Evolutionary conservation across 2,888 invertebrate species (phyloP).

Genomic region (Drosophila paranaensis): DNA sequence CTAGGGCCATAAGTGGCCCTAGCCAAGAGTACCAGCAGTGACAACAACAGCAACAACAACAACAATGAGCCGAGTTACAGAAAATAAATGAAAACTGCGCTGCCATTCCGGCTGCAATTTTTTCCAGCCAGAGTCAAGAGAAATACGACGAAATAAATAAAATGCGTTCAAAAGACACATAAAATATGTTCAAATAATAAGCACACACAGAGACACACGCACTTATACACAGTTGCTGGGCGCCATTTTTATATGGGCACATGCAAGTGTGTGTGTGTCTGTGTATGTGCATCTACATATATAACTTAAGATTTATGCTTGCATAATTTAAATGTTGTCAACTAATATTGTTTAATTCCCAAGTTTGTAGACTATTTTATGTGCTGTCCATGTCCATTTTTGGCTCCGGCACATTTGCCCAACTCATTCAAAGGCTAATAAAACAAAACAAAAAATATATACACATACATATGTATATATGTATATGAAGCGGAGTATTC

Average conservation of each 20-base stretch:
- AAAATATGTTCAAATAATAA: constrained; percentile 61
- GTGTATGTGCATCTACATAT: constrained; percentile 12
- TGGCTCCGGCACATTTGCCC: constrained; percentile 8
- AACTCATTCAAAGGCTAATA: constrained; percentile 69
- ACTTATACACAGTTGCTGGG: constrained; percentile 10
- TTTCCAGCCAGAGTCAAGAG: constrained; percentile 61
- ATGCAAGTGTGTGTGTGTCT: not conserved
- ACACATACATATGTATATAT: no score
- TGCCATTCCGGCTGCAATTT: constrained; percentile 62
- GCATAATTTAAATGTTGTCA: constrained; percentile 61
- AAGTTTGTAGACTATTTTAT: constrained; percentile 44
- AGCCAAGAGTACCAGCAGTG: constrained; percentile 45
- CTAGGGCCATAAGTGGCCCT: constrained; percentile 71
- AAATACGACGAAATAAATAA: constrained; percentile 74
- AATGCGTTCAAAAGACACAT: constrained; percentile 67
- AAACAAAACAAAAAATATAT: not conserved
- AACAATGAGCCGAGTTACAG: constrained; percentile 56
- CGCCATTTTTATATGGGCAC: constrained; percentile 34
- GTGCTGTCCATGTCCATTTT: constrained; percentile 9
- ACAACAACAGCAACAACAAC: constrained; percentile 8
- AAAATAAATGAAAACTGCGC: constrained; percentile 69
- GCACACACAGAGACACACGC: constrained; percentile 18
- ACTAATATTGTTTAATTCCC: constrained; percentile 61
- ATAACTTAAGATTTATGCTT: constrained; percentile 49
- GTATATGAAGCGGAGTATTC: constrained; percentile 15